Conservation (phyloP, 2,797 vertebrate genomes). For the Micrastur ruficollis region DNA sequence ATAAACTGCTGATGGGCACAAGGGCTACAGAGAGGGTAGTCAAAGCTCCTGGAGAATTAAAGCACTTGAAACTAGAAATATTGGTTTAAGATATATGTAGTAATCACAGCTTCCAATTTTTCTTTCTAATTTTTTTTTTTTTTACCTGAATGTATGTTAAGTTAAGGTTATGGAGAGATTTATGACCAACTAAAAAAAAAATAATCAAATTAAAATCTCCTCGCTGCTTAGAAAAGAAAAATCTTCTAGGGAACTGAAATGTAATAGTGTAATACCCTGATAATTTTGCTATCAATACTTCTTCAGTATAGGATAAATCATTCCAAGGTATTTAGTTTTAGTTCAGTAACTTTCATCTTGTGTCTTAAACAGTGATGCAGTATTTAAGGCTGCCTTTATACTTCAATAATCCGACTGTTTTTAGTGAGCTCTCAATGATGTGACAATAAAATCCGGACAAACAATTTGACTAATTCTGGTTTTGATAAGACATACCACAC, state of each 20-base stretch:
- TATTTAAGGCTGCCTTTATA: neutral
- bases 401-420: neutral
- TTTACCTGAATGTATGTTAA: neutral
- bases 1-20: neutral
- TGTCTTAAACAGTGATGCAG: neutral
- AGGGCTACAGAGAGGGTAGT: neutral
- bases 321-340: neutral
- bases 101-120: neutral
- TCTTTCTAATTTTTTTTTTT: neutral
- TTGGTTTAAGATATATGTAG: neutral
- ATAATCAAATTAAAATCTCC: neutral
- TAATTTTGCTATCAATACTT: neutral
- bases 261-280: neutral
- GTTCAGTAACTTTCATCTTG: neutral
- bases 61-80: neutral
- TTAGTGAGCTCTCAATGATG: neutral
- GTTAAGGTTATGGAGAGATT: neutral
- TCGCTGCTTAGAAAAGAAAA: neutral
- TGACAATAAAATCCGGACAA: neutral
- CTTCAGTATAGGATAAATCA: neutral
- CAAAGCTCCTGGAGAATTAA: neutral
- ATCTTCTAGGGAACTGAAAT: neutral
- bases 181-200: neutral
- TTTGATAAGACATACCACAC: fast-evolving
- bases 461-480: neutral